phyloP scores from a whole-genome alignment of 2,888 invertebrate genomes.

The Rotaria socialis region DNA sequence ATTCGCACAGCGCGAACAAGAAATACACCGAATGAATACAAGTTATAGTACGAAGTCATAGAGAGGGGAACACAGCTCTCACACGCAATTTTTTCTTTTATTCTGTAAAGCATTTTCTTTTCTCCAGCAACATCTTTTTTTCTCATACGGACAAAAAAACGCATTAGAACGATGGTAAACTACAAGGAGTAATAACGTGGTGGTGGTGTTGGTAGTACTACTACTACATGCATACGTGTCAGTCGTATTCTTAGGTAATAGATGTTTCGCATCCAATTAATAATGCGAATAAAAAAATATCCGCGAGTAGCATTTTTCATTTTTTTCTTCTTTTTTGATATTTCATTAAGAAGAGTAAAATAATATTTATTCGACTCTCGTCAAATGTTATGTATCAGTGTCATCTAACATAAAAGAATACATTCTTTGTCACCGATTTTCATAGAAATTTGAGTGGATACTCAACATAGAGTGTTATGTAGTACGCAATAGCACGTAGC shows the following conservation, averaged over 20 bases:
- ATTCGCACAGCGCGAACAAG: not conserved
- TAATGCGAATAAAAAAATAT: not conserved
- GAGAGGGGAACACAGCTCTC: not conserved
- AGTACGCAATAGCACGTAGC: not conserved
- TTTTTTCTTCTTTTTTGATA: not conserved
- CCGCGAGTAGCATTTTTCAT: not conserved
- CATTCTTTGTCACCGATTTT: not conserved
- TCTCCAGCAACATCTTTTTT: not conserved
- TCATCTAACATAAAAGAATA: not conserved
- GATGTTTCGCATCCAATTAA: not conserved
- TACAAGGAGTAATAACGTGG: not conserved
- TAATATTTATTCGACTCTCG: not conserved
- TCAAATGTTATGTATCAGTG: not conserved
- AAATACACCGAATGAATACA: not conserved
- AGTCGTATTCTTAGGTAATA: not conserved
- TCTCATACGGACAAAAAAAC: not conserved
- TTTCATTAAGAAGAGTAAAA: not conserved
- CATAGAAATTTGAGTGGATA: not conserved
- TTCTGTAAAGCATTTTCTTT: not conserved
- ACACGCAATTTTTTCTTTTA: not conserved
- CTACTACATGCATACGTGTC: not conserved
- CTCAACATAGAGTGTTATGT: not conserved
- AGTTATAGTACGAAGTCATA: not conserved
- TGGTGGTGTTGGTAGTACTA: too few relatives aligned
- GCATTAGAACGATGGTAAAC: not conserved